These are phyloP conservation scores for Drosophila suzukii DNA, from an alignment of 1,140 invertebrate species.

Conservation along the genomic window DNA sequence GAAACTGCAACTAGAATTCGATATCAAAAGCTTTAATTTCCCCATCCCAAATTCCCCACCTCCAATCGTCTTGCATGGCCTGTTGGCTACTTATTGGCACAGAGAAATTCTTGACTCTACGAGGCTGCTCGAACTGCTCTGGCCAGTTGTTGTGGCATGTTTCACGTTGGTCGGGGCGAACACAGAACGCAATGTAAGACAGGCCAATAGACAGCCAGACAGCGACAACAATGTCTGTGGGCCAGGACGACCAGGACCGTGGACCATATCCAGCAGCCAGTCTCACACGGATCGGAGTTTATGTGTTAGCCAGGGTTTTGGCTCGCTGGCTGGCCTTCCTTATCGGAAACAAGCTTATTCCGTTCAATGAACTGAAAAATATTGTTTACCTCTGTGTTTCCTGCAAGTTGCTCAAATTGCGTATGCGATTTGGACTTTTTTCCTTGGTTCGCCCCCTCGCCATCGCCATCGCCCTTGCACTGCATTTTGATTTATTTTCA, in stretches of 20 bases:
- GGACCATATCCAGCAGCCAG: conserved; percentile 5
- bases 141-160: conserved; percentile 58
- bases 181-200: conserved; percentile 58
- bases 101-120: conserved; percentile 39
- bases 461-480: conserved; percentile 3
- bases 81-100: conserved; percentile 52
- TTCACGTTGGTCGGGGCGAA: conserved; percentile 36
- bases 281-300: conserved; percentile 15
- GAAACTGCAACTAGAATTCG: conserved; percentile 38
- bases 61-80: conserved; percentile 2
- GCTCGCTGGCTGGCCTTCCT: conserved; percentile 48
- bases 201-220: conserved; percentile 58
- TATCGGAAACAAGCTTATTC: conserved; percentile 82
- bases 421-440: conserved; percentile 38
- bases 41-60: not conserved
- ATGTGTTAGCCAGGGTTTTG: conserved; percentile 46
- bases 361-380: conserved; percentile 82
- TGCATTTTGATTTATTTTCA: conserved; percentile 64
- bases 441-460: conserved; percentile 3
- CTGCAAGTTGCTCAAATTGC: conserved; percentile 50
- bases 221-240: conserved; percentile 47
- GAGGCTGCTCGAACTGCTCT: conserved; percentile 18
- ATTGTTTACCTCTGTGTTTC: conserved; percentile 76
- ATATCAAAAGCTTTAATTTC: conserved; percentile 59
- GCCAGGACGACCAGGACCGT: conserved; percentile 2